phyloP scores from a whole-genome alignment of 2,888 invertebrate genomes.

The Oxystoma pomonae region DNA sequence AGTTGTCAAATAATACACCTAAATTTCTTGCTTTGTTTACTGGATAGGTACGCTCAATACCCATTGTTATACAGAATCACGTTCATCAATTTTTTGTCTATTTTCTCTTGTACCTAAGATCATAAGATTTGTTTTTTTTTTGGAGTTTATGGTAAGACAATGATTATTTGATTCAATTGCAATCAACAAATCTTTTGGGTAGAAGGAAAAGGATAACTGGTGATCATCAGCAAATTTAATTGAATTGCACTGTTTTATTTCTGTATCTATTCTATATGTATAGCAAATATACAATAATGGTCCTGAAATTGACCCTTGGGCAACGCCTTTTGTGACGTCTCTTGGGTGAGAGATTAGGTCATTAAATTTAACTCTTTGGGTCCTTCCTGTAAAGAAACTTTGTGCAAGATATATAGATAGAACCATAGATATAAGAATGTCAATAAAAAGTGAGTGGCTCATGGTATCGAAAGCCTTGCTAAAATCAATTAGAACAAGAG shows the following conservation, averaged over 20 bases:
- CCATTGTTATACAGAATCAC: too few species aligned
- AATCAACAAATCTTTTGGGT: too few species aligned
- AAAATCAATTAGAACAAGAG: neutral
- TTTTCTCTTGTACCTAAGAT: too few species aligned
- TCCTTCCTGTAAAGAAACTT: neutral
- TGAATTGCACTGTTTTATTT: neutral
- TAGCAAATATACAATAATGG: neutral
- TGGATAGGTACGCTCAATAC: too few species aligned
- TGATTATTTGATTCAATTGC: too few species aligned
- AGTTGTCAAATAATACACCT: too few species aligned
- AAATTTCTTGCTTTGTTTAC: too few species aligned
- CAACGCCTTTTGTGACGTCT: neutral
- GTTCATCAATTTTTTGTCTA: too few species aligned
- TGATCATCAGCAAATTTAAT: neutral
- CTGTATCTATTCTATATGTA: neutral
- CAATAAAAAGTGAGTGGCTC: neutral
- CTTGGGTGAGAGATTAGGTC: neutral
- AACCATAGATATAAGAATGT: neutral
- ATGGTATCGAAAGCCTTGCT: slow-evolving; percentile 2
- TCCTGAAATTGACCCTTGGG: slow-evolving; percentile 2
- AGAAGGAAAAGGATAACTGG: too few species aligned
- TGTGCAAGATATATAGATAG: neutral
- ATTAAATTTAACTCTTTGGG: neutral
- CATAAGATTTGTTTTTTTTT: too few species aligned
- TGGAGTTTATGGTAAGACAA: too few species aligned